A percentile compares a stretch with the other conserved stretches of the same genome.
phyloP scores from a whole-genome alignment of 2,113 vertebrate species.

The Piaya cayana region DNA sequence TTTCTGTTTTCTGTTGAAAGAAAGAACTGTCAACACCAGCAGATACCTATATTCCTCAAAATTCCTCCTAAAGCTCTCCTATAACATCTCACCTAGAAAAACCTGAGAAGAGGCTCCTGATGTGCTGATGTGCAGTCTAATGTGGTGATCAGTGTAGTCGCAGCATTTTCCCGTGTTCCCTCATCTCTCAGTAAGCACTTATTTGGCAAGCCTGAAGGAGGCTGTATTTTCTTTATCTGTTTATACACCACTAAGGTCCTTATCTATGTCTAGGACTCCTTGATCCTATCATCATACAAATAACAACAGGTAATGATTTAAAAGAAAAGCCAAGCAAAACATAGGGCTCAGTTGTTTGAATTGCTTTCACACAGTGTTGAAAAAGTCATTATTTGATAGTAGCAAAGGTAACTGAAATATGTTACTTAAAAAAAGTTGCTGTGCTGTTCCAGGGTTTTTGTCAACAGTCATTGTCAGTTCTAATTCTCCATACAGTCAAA shows the following conservation, averaged over 20 bases:
- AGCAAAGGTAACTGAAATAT: neutral
- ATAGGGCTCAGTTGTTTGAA: neutral
- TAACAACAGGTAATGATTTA: conserved; percentile 39
- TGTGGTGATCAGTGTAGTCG: rapidly evolving
- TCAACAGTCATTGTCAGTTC: conserved; percentile 29
- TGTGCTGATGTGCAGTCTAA: neutral
- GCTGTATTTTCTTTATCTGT: conserved; percentile 12
- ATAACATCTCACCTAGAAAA: neutral
- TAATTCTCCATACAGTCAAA: conserved; percentile 20
- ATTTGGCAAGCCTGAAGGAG: neutral
- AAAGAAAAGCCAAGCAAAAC: neutral
- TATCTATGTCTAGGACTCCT: conserved; percentile 40
- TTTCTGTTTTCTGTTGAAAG: neutral
- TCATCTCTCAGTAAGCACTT: neutral
- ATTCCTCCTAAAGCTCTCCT: neutral
- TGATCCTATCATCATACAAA: conserved; percentile 49
- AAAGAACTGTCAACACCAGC: neutral
- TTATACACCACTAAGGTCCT: conserved; percentile 32
- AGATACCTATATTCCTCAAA: neutral
- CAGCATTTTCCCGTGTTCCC: neutral
- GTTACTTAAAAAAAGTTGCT: neutral
- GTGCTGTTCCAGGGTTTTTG: neutral
- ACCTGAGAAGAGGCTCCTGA: neutral
- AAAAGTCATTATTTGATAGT: neutral
- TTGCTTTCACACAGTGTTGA: neutral